Percentiles rank a stretch among this genome's conserved stretches.
Conservation (phyloP, 2,888 invertebrate species). For the Eilema sororculum region DNA sequence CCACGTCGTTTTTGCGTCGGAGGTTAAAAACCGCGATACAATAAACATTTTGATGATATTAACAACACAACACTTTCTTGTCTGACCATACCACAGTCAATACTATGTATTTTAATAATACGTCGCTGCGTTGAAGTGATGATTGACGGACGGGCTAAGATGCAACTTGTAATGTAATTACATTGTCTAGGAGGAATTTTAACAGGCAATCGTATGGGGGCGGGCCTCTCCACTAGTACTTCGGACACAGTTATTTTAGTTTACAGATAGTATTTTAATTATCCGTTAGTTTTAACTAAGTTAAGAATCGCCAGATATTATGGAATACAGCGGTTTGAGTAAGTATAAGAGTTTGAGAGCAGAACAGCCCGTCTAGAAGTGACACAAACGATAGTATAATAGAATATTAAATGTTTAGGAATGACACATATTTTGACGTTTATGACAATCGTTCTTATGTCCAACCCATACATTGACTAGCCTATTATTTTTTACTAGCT, state of each 20-base stretch:
- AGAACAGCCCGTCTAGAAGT: not conserved
- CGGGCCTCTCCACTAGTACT: constrained; percentile 25
- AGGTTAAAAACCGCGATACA: too few relatives aligned
- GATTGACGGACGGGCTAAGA: constrained; percentile 72
- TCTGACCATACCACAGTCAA: constrained; percentile 24
- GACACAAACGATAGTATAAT: too few relatives aligned
- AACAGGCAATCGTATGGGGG: constrained; percentile 65
- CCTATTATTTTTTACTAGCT: too few relatives aligned
- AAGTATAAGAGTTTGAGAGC: not conserved
- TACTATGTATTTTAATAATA: constrained; percentile 44
- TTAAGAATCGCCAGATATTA: constrained; percentile 23
- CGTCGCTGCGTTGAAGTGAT: constrained; percentile 48
- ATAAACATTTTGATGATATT: not conserved
- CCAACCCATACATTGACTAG: too few relatives aligned
- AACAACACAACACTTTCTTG: constrained; percentile 1
- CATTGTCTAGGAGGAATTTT: constrained; percentile 75
- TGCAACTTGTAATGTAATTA: constrained; percentile 64
- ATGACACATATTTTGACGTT: too few relatives aligned
- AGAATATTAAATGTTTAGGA: too few relatives aligned
- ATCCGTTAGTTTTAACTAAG: constrained; percentile 41
- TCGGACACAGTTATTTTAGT: constrained; percentile 46
- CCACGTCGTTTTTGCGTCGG: too few relatives aligned
- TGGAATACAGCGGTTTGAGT: not conserved
- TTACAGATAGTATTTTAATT: constrained; percentile 42
- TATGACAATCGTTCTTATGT: too few relatives aligned